These are phyloP conservation scores for Amblyraja radiata DNA, from an alignment of 2,797 vertebrate species.

Conservation along the genomic window DNA sequence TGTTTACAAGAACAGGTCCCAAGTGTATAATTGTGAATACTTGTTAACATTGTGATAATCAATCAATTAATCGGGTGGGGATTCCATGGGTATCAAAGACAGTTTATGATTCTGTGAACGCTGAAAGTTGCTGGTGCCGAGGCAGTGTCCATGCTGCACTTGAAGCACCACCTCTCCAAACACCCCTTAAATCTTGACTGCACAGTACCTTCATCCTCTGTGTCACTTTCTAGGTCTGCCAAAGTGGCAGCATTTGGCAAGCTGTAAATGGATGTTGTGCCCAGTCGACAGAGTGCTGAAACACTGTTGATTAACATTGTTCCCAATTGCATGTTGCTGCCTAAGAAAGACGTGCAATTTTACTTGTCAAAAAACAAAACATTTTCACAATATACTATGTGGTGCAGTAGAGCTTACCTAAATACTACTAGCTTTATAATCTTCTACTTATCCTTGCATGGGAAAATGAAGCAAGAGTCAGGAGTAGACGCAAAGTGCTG, in stretches of 20 bases:
- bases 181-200: not conserved
- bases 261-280: slow-evolving; percentile 68
- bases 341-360: slow-evolving; percentile 53
- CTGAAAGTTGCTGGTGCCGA: slow-evolving; percentile 2
- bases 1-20: too few relatives aligned
- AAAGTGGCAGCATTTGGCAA: slow-evolving; percentile 82
- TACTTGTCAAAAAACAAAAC: not conserved
- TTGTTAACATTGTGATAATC: too few relatives aligned
- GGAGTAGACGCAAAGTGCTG: too few relatives aligned
- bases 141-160: slow-evolving; percentile 7
- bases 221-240: slow-evolving; percentile 79
- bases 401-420: not conserved
- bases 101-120: too few relatives aligned
- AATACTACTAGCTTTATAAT: not conserved
- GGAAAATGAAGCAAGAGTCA: not conserved
- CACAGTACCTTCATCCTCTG: slow-evolving; percentile 57
- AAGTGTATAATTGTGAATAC: too few relatives aligned
- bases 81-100: too few relatives aligned
- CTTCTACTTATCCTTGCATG: not conserved
- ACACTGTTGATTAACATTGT: slow-evolving; percentile 82
- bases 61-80: too few relatives aligned
- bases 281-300: slow-evolving; percentile 68
- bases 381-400: not conserved
- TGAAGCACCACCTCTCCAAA: not conserved
- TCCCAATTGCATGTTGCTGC: slow-evolving; percentile 76